Evolutionary conservation across 2,888 invertebrate genomes (phyloP).

Genomic region (Luffia ferchaultella): DNA sequence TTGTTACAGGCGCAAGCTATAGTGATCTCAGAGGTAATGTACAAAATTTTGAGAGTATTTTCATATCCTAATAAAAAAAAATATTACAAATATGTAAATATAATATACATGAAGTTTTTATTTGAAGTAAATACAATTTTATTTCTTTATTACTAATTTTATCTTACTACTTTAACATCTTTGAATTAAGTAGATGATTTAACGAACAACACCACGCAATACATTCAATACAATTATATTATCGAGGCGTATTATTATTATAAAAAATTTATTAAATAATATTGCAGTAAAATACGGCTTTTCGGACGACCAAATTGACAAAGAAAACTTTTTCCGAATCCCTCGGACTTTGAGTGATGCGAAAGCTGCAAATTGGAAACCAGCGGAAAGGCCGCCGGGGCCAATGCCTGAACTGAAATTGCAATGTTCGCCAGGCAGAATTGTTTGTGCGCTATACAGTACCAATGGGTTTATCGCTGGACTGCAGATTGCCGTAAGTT

Average conservation of each 20-base stretch:
- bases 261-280: background rate
- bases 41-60: too few species aligned
- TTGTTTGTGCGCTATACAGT: slow-evolving; percentile 48
- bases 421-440: slow-evolving; percentile 41
- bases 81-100: too few species aligned
- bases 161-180: too few species aligned
- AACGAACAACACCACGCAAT: background rate
- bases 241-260: background rate
- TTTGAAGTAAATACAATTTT: slow-evolving; percentile 5
- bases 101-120: too few species aligned
- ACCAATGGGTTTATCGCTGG: slow-evolving; percentile 50
- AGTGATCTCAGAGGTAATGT: slow-evolving; percentile 26
- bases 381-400: slow-evolving; percentile 38
- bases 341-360: slow-evolving; percentile 45
- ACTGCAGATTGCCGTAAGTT: slow-evolving; percentile 47
- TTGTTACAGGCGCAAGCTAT: slow-evolving; percentile 25
- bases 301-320: slow-evolving; percentile 45
- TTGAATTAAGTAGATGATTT: background rate
- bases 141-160: too few species aligned
- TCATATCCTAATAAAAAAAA: too few species aligned
- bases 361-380: slow-evolving; percentile 38
- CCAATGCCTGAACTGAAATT: slow-evolving; percentile 42
- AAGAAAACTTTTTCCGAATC: slow-evolving; percentile 51
- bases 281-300: slow-evolving; percentile 49
- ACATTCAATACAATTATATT: background rate